A percentile compares a stretch with the other conserved stretches of the same genome.
Evolutionary conservation across 2,797 vertebrate genomes (phyloP).

Genomic region (Capromys pilorides): DNA sequence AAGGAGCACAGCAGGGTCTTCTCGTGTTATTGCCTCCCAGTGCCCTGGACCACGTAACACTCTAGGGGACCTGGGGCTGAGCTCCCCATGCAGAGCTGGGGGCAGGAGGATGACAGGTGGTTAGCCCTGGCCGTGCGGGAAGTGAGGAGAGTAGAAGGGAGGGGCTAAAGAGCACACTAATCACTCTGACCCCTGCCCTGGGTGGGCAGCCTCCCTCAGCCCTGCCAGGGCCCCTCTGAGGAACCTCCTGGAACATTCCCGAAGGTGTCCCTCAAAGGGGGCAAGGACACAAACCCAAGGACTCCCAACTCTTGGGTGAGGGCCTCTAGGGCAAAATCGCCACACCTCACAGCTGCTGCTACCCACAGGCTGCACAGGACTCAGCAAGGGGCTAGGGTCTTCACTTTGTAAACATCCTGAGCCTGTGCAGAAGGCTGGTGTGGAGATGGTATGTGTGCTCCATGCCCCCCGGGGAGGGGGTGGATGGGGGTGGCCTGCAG

Average conservation of each 20-base stretch:
- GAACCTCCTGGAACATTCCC: fast-evolving
- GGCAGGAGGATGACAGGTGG: neutral
- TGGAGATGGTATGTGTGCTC: no score
- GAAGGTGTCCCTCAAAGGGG: neutral
- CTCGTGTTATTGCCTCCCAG: fast-evolving
- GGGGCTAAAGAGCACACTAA: neutral
- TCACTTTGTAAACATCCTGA: no score
- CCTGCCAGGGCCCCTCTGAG: neutral
- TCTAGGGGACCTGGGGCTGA: neutral
- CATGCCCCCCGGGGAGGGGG: no score
- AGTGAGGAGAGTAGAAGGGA: neutral
- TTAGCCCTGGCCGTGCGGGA: no score
- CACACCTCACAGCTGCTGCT: neutral
- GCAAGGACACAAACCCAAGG: neutral
- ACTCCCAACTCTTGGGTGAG: neutral
- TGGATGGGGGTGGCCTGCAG: no score
- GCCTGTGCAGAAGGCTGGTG: no score
- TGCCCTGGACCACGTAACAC: fast-evolving
- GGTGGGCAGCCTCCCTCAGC: neutral
- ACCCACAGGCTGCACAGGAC: neutral
- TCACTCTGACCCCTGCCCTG: neutral
- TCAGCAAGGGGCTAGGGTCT: no score
- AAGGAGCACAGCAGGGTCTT: neutral
- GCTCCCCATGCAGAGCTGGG: neutral
- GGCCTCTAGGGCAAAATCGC: neutral